Conservation (phyloP, 2,797 vertebrate species). For the Tamandua tetradactyla region DNA sequence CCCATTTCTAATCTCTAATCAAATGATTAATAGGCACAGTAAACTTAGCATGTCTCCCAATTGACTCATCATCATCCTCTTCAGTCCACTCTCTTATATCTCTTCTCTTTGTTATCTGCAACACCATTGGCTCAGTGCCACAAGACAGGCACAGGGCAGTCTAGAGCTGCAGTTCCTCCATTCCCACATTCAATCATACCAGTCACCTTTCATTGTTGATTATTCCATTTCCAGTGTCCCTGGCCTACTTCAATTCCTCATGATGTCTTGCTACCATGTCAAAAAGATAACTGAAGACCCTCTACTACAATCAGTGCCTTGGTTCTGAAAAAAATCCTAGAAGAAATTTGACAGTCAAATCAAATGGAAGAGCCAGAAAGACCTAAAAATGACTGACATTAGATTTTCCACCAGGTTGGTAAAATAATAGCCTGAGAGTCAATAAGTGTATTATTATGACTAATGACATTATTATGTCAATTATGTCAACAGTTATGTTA, state of each 20-base stretch:
- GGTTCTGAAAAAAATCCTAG: not conserved
- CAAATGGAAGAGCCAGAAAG: not conserved
- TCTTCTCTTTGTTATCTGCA: not conserved
- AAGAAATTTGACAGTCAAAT: not conserved
- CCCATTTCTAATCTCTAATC: not conserved
- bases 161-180: not conserved
- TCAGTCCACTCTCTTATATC: not conserved
- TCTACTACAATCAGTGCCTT: not conserved
- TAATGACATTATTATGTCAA: conserved; percentile 47
- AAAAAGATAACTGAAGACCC: not conserved
- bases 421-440: conserved; percentile 6
- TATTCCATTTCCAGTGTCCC: not conserved
- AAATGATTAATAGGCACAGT: not conserved
- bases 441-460: conserved; percentile 20
- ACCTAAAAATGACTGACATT: not conserved
- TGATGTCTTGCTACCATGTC: not conserved
- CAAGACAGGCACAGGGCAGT: not conserved
- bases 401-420: conserved; percentile 13
- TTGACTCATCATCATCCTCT: not conserved
- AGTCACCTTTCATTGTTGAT: no score
- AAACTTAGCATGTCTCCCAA: not conserved
- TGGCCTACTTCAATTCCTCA: not conserved
- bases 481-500: conserved; percentile 6
- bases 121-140: not conserved
- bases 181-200: not conserved